Base-by-base conservation (phyloP, 1,140 invertebrate genomes). In the Papilio polytes region DNA sequence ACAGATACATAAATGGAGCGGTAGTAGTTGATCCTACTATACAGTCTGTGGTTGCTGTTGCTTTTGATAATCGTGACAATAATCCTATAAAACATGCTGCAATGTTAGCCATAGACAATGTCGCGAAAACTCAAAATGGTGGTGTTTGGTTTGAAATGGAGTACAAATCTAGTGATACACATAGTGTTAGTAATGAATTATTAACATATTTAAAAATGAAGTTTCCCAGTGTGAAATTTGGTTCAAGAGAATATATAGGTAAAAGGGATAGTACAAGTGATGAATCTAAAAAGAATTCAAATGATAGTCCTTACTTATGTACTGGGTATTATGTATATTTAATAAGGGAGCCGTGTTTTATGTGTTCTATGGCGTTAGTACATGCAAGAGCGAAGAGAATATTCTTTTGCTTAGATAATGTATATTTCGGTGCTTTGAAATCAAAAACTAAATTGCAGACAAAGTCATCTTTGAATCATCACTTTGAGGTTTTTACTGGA, bases 311-410 rank as follows among this genome's bases (percentile, higher is more conserved):
- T 0, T 99, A 99, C 92, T 94, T 99, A 8, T 99, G 98, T 93
- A 99, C 98, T 0, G 97, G 97, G 12, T 99, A 98, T 94, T 97
- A 98, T 95, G 91, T 98, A 1, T 99, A 98, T 90, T 89, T 98
- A 15, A 96, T 97, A 2, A 95, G 96, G 80, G 99, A 99, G 90
- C 99, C 99, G 0, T 99, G 99, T 94, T 90, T 98, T 2, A 98
- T 99, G 97, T 99, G 99, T 95, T 96, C 98, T 0, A 99, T 99
- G 99, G 98, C 98, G 1, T 92, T 99, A 72, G 96, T 99, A 1
- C 99, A 99, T 94, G 98, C 98, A 41, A 95, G 99, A 84, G 97
- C 97, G 0, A 96, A 96, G 44, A 96, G 97, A 84, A 96, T 99
- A 0, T 99, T 99, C 91, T 99, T 98, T 90, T 96, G 96, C 15